phyloP scores from a whole-genome alignment of 2,797 vertebrate species.

The Rousettus madagascariensis region DNA sequence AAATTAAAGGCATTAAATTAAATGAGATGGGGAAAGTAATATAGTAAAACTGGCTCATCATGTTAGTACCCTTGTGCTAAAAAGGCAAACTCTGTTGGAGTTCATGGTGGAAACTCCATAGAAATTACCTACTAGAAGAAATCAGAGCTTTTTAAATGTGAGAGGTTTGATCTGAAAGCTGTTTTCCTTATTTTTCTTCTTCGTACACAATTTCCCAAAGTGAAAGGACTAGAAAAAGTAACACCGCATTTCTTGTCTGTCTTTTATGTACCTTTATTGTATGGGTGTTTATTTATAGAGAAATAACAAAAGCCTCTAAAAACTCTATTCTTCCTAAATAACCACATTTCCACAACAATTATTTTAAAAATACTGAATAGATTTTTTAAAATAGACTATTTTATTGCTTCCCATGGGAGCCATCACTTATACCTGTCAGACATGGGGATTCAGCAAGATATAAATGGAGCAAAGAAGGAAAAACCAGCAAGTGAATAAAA shows the following conservation, averaged over 20 bases:
- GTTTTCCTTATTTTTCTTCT: background rate
- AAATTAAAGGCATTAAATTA: conserved; percentile 10
- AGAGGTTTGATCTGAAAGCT: background rate
- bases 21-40: background rate
- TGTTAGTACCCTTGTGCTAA: background rate
- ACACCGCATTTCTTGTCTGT: background rate
- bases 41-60: background rate
- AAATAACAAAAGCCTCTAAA: conserved; percentile 29
- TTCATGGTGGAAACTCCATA: background rate
- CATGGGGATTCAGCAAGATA: background rate
- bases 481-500: background rate
- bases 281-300: conserved; percentile 16
- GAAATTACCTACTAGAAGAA: background rate
- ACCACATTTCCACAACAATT: background rate
- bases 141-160: background rate
- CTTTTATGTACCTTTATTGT: background rate
- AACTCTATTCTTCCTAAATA: conserved; percentile 39
- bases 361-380: background rate
- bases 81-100: background rate
- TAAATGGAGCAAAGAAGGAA: background rate
- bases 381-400: background rate
- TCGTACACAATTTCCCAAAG: background rate
- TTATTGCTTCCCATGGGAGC: background rate
- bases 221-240: conserved; percentile 8
- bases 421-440: background rate